A percentile compares a stretch with the other conserved stretches of the same genome.
phyloP scores from a whole-genome alignment of 2,888 invertebrate genomes.

The Odontomyia ornata region DNA sequence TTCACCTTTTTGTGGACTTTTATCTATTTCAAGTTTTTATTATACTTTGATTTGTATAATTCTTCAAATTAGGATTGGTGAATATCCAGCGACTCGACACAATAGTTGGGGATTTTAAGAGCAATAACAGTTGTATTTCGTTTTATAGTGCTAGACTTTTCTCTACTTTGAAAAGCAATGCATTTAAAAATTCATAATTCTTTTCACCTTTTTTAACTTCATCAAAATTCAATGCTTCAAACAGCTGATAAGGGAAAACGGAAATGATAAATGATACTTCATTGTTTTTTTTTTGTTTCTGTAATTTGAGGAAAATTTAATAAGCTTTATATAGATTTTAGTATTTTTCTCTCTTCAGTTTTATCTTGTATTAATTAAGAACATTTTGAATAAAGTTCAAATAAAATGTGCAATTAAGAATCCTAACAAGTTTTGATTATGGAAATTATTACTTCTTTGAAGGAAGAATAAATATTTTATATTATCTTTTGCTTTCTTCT shows the following conservation, averaged over 20 bases:
- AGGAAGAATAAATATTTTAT: conserved; percentile 39
- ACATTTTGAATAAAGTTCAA: conserved; percentile 47
- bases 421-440: conserved; percentile 45
- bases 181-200: not conserved
- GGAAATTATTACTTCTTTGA: conserved; percentile 27
- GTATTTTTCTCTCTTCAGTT: conserved; percentile 39
- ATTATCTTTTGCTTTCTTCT: conserved; percentile 34
- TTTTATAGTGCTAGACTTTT: not conserved
- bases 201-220: conserved; percentile 15
- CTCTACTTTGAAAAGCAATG: conserved; percentile 16
- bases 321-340: conserved; percentile 15
- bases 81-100: conserved; percentile 18
- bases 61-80: conserved; percentile 10
- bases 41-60: not conserved
- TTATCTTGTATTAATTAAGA: conserved; percentile 39
- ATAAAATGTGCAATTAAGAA: conserved; percentile 47
- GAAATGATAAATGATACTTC: conserved; percentile 9
- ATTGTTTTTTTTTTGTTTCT: conserved; percentile 8
- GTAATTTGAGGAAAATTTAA: conserved; percentile 7
- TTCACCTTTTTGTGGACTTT: not conserved
- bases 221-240: not conserved
- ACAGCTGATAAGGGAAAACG: conserved; percentile 20
- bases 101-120: not conserved
- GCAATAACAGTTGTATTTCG: conserved; percentile 35
- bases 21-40: conserved; percentile 12